Conservation (phyloP, 2,113 vertebrate genomes). For the Nothoprocta pentlandii region DNA sequence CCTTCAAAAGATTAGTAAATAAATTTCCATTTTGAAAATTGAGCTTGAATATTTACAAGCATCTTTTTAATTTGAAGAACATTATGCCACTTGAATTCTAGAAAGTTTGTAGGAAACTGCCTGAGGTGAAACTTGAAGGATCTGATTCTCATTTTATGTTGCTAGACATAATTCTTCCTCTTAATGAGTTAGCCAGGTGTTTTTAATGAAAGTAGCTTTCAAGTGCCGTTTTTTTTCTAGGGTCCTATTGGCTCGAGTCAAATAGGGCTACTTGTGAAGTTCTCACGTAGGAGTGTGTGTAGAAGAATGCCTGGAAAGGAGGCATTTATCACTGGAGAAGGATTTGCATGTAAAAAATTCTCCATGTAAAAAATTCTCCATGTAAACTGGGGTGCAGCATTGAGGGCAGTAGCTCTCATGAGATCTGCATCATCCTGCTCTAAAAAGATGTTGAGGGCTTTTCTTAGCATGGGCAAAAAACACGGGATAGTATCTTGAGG, state of each 20-base stretch:
- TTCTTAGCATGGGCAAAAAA: rapidly evolving
- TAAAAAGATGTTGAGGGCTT: not conserved
- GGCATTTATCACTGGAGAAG: not conserved
- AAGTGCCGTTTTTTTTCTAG: rapidly evolving
- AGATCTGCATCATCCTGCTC: not conserved
- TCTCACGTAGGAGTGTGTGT: no score
- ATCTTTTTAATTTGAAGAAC: not conserved
- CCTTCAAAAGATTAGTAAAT: not conserved
- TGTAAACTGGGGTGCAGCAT: not conserved
- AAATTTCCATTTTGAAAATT: not conserved
- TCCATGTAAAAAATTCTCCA: not conserved
- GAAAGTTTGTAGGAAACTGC: not conserved
- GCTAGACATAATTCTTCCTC: not conserved
- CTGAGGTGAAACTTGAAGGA: not conserved
- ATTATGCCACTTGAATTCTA: not conserved
- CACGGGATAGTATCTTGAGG: not conserved
- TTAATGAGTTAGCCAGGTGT: not conserved
- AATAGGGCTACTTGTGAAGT: not conserved
- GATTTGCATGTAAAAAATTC: not conserved
- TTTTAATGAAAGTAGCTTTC: not conserved
- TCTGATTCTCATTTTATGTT: not conserved
- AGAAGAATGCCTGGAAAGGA: not conserved
- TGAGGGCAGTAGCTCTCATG: not conserved
- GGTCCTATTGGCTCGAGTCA: not conserved
- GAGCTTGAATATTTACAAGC: not conserved